phyloP scores from a whole-genome alignment of 2,888 invertebrate species.

The Teleiodes luculella region DNA sequence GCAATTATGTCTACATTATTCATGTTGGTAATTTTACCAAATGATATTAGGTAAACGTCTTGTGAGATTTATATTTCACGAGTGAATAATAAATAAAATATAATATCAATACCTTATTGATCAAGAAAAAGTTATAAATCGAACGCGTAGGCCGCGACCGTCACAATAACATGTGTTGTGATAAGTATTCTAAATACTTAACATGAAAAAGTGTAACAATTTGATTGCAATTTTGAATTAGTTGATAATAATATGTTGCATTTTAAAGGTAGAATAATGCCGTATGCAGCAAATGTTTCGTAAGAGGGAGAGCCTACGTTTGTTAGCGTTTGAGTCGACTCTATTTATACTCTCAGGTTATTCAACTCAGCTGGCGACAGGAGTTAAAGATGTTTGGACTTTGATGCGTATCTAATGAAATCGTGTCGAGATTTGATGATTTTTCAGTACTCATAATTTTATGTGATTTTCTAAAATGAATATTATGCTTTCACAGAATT shows the following conservation, averaged over 20 bases:
- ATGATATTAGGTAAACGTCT: too few species aligned
- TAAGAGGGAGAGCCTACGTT: constrained; percentile 40
- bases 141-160: too few species aligned
- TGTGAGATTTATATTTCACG: too few species aligned
- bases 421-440: neutral
- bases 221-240: too few species aligned
- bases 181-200: too few species aligned
- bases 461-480: too few species aligned
- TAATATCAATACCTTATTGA: too few species aligned
- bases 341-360: constrained; percentile 70
- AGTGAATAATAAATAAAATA: too few species aligned
- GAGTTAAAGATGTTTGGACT: constrained; percentile 2
- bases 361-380: constrained; percentile 52
- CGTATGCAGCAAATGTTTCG: constrained; percentile 17
- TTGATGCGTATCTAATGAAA: neutral
- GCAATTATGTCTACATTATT: neutral
- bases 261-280: neutral
- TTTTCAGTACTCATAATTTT: neutral
- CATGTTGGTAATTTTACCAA: neutral
- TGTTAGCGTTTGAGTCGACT: constrained; percentile 43
- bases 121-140: too few species aligned
- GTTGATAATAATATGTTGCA: neutral
- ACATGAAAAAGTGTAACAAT: too few species aligned
- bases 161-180: too few species aligned
- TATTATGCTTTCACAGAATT: too few species aligned